Base-by-base conservation (phyloP, 2,888 invertebrate genomes). In the Euzetes globulus region DNA sequence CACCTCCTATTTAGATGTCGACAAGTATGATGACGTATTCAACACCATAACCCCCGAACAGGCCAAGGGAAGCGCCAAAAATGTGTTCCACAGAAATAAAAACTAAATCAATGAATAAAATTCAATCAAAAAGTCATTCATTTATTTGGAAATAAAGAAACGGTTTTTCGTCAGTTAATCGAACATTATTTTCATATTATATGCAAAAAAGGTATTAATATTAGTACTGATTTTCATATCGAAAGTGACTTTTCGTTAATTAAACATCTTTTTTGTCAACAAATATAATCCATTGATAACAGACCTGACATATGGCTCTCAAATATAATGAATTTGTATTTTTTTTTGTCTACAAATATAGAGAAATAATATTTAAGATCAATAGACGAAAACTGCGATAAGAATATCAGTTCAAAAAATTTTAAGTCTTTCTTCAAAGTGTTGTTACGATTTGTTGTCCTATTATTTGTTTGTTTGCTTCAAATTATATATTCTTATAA, bases 1-100 rank as follows among this genome's bases (percentile, higher is more conserved):
- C 17, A 86, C 88, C 71, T 88, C 89, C 0, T 92, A 92, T 79
- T 81, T 82, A 74, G 86, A 88, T 41, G 85, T 90, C 29, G 84
- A 84, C 77, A 80, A 82, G 17, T 81, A 82, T 63, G 83, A 84
- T 77, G 82, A 82, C 60, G 81, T 84, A 9, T 84, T 84, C 78
- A 75, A 80, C 71, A 79, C 79, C 6, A 60, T 75, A 25, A 71
- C 74, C n/a, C 75, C 75, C 15, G 76, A 78, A 73, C 50, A 76
- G 70, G 77, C 75, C 0, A 75, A 65, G 50, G 76, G 77, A 22
- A 37, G 13, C 11, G 55, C 22, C n/a, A 77, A 75, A 55, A 58
- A 60, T 22, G 60, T 77, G 17, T 77, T 72, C 47, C 37, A 41
- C 11, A 68, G 77, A 47, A 75, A 77, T 25, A 74, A 75, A 47